These are phyloP conservation scores for Sebastes matsubarae DNA, from an alignment of 2,797 vertebrate species.

Conservation along the genomic window DNA sequence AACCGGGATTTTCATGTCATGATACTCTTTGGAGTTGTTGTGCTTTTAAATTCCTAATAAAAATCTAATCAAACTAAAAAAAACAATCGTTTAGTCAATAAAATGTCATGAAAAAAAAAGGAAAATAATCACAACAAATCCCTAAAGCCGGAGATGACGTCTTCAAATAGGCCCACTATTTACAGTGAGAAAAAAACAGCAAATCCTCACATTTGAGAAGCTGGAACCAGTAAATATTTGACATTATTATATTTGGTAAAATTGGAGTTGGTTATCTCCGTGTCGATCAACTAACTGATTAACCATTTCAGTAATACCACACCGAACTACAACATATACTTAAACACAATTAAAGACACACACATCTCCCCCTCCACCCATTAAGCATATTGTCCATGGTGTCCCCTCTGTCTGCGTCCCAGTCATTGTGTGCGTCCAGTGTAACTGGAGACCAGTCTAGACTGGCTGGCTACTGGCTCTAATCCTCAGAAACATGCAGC, in stretches of 20 bases:
- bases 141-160: neutral
- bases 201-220: neutral
- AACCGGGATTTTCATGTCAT: too few species aligned
- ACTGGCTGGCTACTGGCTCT: slow-evolving; percentile 93
- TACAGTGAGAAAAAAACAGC: neutral
- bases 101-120: neutral
- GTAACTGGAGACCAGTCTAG: slow-evolving; percentile 97
- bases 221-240: neutral
- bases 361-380: slow-evolving; percentile 10
- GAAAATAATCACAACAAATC: neutral
- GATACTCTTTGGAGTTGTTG: too few species aligned
- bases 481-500: slow-evolving; percentile 94
- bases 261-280: neutral
- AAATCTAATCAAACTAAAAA: too few species aligned
- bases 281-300: neutral
- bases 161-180: neutral
- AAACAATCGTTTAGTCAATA: neutral
- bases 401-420: slow-evolving; percentile 63
- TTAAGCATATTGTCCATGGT: slow-evolving; percentile 60
- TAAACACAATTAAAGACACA: slow-evolving; percentile 1
- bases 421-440: slow-evolving; percentile 89
- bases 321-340: neutral
- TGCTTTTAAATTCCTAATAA: too few species aligned
- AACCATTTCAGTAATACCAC: neutral
- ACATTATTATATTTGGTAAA: neutral